Conservation (phyloP, 2,113 vertebrate species). For the Cercocebus atys region DNA sequence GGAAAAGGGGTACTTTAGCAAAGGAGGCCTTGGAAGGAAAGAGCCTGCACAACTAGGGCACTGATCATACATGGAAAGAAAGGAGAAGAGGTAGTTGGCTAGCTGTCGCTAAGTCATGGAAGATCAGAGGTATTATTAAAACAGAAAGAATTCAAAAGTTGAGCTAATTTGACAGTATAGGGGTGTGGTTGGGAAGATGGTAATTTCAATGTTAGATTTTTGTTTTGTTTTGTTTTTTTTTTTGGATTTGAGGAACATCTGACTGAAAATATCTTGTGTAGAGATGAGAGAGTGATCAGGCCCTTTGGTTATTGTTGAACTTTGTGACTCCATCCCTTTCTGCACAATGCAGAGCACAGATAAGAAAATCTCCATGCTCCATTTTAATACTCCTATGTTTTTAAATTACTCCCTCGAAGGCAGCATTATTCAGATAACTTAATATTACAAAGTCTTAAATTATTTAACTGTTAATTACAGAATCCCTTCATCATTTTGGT, state of each 20-base stretch:
- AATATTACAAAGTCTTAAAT: background rate
- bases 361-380: background rate
- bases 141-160: background rate
- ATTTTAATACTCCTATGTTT: background rate
- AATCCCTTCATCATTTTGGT: background rate
- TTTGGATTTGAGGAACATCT: background rate
- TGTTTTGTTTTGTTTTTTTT: too few species aligned
- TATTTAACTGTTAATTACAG: background rate
- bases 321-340: background rate
- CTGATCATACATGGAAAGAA: background rate
- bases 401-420: background rate
- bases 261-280: background rate
- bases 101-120: background rate
- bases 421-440: background rate
- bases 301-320: background rate
- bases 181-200: background rate
- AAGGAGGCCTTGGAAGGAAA: background rate
- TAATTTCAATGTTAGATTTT: background rate
- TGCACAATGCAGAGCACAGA: background rate
- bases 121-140: background rate
- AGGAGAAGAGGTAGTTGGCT: background rate
- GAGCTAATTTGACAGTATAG: background rate
- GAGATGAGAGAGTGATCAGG: background rate
- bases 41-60: background rate
- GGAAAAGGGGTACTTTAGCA: background rate